phyloP scores from a whole-genome alignment of 2,113 vertebrate species.

The Oreochromis tanganicae region DNA sequence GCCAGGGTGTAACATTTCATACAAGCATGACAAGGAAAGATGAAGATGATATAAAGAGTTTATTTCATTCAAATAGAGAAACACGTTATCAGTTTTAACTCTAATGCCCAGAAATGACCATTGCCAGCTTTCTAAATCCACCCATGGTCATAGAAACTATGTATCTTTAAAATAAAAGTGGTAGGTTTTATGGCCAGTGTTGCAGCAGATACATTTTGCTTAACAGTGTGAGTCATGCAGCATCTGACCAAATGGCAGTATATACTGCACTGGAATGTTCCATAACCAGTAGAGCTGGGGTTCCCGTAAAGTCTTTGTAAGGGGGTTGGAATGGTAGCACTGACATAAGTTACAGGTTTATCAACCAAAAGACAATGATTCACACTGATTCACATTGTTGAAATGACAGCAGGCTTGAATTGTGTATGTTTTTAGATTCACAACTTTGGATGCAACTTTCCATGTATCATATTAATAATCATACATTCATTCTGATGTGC shows the following conservation, averaged over 20 bases:
- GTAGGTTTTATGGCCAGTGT: background rate
- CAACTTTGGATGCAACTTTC: background rate
- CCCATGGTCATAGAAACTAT: background rate
- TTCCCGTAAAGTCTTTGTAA: background rate
- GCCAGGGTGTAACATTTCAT: background rate
- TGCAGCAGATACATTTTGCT: background rate
- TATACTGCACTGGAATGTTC: background rate
- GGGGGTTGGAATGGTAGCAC: background rate
- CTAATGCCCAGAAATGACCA: background rate
- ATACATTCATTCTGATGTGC: background rate
- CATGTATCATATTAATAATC: background rate
- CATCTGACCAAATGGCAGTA: background rate
- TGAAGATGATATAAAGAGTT: background rate
- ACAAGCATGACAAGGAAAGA: background rate
- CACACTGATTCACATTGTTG: background rate
- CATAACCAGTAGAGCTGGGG: too few species aligned
- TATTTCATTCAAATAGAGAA: background rate
- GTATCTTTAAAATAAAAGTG: background rate
- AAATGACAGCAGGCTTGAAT: background rate
- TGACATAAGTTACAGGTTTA: background rate
- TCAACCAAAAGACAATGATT: background rate
- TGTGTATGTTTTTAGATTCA: background rate
- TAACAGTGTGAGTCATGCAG: background rate
- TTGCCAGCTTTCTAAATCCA: background rate
- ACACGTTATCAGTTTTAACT: background rate